Evolutionary conservation across 2,113 vertebrate species (phyloP).

Genomic region (Cyphomyrus plagiostoma): DNA sequence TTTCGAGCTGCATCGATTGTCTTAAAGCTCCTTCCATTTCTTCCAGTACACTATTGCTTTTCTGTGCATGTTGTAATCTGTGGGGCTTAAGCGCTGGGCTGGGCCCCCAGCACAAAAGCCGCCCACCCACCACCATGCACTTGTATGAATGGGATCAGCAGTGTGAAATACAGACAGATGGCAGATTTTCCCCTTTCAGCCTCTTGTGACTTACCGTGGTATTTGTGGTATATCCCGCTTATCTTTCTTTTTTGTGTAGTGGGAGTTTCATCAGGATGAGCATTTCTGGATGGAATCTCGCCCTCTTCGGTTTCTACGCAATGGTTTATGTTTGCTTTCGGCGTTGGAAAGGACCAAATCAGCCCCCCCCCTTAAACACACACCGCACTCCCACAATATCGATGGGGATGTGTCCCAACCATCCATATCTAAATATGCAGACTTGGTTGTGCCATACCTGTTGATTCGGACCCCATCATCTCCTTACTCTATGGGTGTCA

Average conservation of each 20-base stretch:
- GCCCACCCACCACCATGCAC: background rate
- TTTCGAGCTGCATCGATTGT: slow-evolving; percentile 19
- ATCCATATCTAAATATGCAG: background rate
- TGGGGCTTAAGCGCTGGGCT: background rate
- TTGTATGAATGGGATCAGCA: background rate
- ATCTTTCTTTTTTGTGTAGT: background rate
- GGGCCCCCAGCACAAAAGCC: background rate
- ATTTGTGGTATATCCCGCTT: background rate
- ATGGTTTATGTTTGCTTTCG: background rate
- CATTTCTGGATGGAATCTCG: background rate
- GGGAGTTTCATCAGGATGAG: background rate
- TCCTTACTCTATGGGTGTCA: background rate
- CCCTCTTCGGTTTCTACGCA: background rate
- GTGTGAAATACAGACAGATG: background rate
- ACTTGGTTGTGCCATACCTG: background rate
- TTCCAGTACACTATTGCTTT: slow-evolving; percentile 5
- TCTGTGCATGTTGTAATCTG: background rate
- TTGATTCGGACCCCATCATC: background rate
- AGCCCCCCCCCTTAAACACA: background rate
- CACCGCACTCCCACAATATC: background rate
- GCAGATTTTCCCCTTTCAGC: background rate
- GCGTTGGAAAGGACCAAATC: background rate
- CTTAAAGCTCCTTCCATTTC: slow-evolving; percentile 3
- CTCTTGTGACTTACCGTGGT: background rate
- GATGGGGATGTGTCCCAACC: background rate